A percentile compares a stretch with the other conserved stretches of the same genome.
phyloP scores from a whole-genome alignment of 92 coral and sea anemone species.

The Palythoa grandis region DNA sequence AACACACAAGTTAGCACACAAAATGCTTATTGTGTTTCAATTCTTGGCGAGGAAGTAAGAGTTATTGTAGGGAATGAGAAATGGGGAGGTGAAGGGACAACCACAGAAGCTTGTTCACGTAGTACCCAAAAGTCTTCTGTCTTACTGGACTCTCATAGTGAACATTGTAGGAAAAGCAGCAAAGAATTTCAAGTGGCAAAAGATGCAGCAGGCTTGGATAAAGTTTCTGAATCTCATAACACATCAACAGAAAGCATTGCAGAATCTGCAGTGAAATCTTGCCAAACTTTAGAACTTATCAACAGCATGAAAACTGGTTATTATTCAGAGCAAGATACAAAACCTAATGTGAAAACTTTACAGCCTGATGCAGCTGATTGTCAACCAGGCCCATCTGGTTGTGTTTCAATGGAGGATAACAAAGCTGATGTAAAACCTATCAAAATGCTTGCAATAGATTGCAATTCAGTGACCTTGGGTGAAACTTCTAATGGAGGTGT shows the following conservation, averaged over 20 bases:
- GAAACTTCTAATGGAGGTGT: neutral
- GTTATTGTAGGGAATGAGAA: slow-evolving; percentile 10
- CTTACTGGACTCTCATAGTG: neutral
- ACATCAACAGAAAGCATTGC: neutral
- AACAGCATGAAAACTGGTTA: neutral
- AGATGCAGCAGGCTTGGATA: too few relatives aligned
- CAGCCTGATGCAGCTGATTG: neutral
- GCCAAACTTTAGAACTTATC: neutral
- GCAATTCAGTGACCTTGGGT: slow-evolving; percentile 2
- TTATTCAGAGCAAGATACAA: neutral
- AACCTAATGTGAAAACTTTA: neutral
- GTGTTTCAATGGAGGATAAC: neutral
- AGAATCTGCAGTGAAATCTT: neutral
- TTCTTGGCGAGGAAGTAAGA: slow-evolving; percentile 12
- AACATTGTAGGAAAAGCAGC: too few relatives aligned
- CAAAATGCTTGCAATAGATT: neutral
- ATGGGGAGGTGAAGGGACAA: neutral
- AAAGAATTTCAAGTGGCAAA: neutral
- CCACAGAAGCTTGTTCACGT: neutral
- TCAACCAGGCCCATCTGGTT: slow-evolving; percentile 21
- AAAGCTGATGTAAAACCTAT: neutral
- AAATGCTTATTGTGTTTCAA: neutral
- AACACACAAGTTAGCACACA: neutral
- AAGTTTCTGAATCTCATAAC: neutral
- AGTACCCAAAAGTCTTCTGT: neutral